phyloP scores from a whole-genome alignment of 2,113 vertebrate genomes.

The Oreocharis arfaki region DNA sequence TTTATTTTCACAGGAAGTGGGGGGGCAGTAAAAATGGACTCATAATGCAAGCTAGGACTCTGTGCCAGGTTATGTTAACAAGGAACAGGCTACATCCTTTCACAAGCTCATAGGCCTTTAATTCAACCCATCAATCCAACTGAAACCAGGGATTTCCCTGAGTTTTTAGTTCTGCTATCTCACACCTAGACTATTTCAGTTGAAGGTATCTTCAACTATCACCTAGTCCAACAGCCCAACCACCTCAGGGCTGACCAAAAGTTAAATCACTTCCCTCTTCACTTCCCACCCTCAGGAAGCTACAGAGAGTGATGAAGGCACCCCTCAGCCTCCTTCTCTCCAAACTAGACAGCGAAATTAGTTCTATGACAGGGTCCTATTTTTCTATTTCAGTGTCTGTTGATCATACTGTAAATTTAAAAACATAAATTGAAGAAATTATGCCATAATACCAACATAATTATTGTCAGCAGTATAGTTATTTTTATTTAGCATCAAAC shows the following conservation, averaged over 20 bases:
- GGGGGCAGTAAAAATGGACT: neutral
- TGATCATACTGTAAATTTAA: neutral
- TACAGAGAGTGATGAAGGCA: neutral
- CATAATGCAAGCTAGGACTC: neutral
- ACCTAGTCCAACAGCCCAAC: neutral
- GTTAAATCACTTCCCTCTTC: neutral
- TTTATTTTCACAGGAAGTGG: neutral
- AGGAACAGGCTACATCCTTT: neutral
- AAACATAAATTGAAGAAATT: neutral
- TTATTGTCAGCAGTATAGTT: neutral
- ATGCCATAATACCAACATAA: neutral
- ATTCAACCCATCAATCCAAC: neutral
- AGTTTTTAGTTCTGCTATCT: neutral
- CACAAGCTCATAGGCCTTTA: neutral
- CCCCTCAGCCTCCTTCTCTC: neutral
- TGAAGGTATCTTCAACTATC: neutral
- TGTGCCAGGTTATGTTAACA: neutral
- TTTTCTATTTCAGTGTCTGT: neutral
- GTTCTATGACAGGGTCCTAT: neutral
- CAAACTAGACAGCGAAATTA: neutral
- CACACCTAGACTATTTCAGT: neutral
- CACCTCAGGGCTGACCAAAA: neutral
- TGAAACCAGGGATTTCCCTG: neutral
- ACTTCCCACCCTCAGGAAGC: neutral
- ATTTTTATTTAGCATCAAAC: neutral